Conservation (phyloP, 1,140 invertebrate genomes). For the Meloidogyne hapla region DNA sequence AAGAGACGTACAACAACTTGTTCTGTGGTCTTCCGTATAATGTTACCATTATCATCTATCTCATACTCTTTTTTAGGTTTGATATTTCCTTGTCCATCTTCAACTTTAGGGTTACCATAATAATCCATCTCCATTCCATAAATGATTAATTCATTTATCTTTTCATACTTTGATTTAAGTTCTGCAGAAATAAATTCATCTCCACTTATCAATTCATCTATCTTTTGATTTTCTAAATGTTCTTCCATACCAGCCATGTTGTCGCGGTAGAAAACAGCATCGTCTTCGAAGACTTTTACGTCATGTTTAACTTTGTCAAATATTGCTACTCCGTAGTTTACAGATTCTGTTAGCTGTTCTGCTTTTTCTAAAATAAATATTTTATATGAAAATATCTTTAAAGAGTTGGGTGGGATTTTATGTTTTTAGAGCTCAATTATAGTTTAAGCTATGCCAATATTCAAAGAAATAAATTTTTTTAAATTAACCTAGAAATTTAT, state of each 20-base stretch:
- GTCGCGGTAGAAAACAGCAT: not conserved
- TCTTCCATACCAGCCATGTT: not conserved
- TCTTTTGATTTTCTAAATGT: not conserved
- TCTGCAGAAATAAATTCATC: not conserved
- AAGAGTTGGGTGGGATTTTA: no score
- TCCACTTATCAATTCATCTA: not conserved
- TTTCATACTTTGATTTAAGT: not conserved
- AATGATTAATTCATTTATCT: conserved; percentile 10
- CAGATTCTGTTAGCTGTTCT: not conserved
- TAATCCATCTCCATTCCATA: no score
- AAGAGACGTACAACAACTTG: not conserved
- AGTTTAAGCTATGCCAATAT: no score
- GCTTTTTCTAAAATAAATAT: not conserved
- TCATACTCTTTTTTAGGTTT: no score
- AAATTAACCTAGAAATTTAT: conserved; percentile 9
- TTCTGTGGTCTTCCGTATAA: not conserved
- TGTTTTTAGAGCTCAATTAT: no score
- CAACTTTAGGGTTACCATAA: no score
- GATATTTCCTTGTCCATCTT: no score
- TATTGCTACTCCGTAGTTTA: conserved; percentile 6
- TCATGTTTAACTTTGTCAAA: conserved; percentile 7
- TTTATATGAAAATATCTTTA: not conserved
- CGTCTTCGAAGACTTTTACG: not conserved
- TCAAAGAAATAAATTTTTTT: no score
- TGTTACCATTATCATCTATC: not conserved